Evolutionary conservation across 2,888 invertebrate species (phyloP).

Genomic region (Idaea dimidiata): DNA sequence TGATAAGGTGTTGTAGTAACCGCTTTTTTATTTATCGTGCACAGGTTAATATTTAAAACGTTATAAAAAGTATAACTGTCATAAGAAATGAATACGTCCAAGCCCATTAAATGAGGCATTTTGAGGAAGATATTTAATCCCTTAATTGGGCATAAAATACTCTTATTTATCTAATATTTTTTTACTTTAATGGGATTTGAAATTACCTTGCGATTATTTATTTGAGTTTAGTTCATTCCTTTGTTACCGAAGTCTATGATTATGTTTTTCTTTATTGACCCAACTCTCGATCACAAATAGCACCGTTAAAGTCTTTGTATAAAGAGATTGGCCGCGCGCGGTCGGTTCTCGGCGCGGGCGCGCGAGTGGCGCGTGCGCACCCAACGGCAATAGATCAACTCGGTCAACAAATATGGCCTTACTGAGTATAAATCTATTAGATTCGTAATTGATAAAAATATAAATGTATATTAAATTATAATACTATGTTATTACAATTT

Average conservation of each 20-base stretch:
- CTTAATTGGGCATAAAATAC: background rate
- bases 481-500: background rate
- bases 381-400: slow-evolving; percentile 16
- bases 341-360: background rate
- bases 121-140: background rate
- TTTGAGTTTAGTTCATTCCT: background rate
- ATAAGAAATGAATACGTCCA: background rate
- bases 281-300: background rate
- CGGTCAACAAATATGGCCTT: slow-evolving; percentile 8
- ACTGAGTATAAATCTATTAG: slow-evolving; percentile 1
- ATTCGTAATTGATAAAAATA: slow-evolving; percentile 5
- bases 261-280: slow-evolving; percentile 1
- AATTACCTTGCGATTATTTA: background rate
- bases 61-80: background rate
- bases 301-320: slow-evolving; percentile 18
- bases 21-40: no score
- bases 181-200: background rate
- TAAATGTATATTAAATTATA: background rate
- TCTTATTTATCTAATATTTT: background rate
- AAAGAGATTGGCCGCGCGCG: slow-evolving; percentile 17
- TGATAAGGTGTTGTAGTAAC: background rate
- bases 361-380: slow-evolving; percentile 21
- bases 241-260: background rate
- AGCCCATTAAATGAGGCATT: background rate
- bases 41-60: background rate